These are phyloP conservation scores for Syndactyla subalaris DNA, from an alignment of 2,797 vertebrate genomes.

Conservation along the genomic window DNA sequence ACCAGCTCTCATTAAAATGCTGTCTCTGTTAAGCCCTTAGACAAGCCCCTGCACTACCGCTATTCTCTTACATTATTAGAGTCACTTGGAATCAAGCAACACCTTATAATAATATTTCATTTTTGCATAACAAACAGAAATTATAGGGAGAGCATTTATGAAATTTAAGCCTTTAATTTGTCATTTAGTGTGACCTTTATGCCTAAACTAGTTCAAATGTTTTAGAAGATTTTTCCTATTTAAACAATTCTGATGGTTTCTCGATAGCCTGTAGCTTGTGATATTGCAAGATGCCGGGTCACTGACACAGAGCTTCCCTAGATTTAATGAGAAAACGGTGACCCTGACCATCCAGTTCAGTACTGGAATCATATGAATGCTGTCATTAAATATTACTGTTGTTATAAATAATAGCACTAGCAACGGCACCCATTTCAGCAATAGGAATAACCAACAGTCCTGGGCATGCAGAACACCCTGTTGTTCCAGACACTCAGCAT, in stretches of 20 bases:
- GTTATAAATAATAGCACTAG: not conserved
- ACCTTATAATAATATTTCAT: not conserved
- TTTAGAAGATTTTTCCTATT: not conserved
- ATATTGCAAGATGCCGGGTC: not conserved
- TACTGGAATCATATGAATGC: not conserved
- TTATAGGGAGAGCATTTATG: not conserved
- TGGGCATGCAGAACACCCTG: not conserved
- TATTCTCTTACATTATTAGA: not conserved
- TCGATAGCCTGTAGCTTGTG: not conserved
- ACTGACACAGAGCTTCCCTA: not conserved
- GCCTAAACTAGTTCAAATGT: not conserved
- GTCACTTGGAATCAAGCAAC: not conserved
- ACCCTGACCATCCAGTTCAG: not conserved
- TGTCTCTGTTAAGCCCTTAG: not conserved
- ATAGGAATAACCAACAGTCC: not conserved
- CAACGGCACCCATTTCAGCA: not conserved
- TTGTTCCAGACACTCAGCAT: not conserved
- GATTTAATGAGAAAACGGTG: not conserved
- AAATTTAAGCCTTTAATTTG: not conserved
- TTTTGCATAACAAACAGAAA: not conserved
- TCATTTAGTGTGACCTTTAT: not conserved
- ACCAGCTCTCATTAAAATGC: not conserved
- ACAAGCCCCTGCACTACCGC: not conserved
- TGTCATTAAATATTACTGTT: constrained; percentile 3
- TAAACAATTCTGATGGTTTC: not conserved